Evolutionary conservation across 2,888 invertebrate species (phyloP), one percentile per base, ranked within the genome.

Genomic region (Pterostichus madidus): DNA sequence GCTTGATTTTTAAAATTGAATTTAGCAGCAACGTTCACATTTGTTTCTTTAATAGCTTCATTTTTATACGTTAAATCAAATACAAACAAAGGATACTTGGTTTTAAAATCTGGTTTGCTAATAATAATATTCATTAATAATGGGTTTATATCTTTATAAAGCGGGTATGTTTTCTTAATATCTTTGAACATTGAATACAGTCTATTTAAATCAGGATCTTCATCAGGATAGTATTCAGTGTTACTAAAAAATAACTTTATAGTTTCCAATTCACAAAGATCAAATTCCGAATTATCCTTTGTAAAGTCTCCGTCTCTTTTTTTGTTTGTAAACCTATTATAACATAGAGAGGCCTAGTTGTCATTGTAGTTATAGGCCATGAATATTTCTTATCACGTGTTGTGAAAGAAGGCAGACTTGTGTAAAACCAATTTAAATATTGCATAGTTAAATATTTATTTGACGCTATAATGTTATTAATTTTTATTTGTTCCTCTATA

Each of bases 251-350:
- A 2, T 17, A 61, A 4, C n/a, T 61, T 61, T 1, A 31, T 61
- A 61, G 32, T 61, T 61, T 61, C 32, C 10, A 61, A 6, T 32
- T 32, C 31, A 61, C 61, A 61, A 31, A 61, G 4, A 32, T 61
- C 61, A 32, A 61, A 61, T 61, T 31, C 13, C 10, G 24, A 61
- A 61, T 61, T 32, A 32, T 61, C 10, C 31, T 61, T 61, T 61
- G 10, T 31, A 61, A 6, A 31, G 31, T 61, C 11, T 8, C n/a
- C n/a, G 6, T 3, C 3, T 61, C 31, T 32, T 61, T 61, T 8
- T 56, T 56, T 8, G 56, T 56, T 56, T 13, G 17, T 17, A 17
- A 56, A 56, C 5, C 3, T 17, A 56, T 5, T 53, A 53, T 53
- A 53, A 15, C 53, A 53, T 53, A 53, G 5, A 17, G 17, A 2